Conservation (phyloP, 30 jellyfish, hydroid and myxozoan genomes). For the Aurelia aurita complex sp. Pacific region DNA sequence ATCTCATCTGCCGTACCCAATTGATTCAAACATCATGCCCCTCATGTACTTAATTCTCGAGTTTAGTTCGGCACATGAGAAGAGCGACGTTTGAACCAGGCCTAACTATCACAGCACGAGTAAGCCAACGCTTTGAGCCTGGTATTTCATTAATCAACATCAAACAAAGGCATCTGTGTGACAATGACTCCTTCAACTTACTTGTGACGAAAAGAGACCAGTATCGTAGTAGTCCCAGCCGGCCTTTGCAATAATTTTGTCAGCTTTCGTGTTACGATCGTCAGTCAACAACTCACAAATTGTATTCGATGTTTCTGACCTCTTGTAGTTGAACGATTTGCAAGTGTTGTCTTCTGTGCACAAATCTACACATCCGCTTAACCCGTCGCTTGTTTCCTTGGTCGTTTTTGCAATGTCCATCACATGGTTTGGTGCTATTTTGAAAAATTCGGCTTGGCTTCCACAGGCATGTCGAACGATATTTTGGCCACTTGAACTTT, state of each 20-base stretch:
- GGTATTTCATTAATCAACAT: too few species aligned
- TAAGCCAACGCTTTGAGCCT: too few species aligned
- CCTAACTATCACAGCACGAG: too few species aligned
- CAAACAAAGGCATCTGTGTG: too few species aligned
- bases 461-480: constrained; percentile 39
- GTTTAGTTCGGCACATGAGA: too few species aligned
- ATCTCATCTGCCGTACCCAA: too few species aligned
- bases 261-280: constrained; percentile 32
- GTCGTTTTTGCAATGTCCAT: constrained; percentile 12
- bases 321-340: constrained; percentile 47
- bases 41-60: too few species aligned
- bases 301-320: background rate
- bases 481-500: constrained; percentile 6
- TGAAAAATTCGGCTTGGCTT: constrained; percentile 35
- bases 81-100: too few species aligned
- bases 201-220: constrained; percentile 36
- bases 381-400: constrained; percentile 4
- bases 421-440: constrained; percentile 40
- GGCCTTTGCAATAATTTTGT: constrained; percentile 22
- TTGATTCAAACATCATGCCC: too few species aligned
- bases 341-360: constrained; percentile 26
- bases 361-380: constrained; percentile 27
- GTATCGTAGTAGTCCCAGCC: constrained; percentile 65
- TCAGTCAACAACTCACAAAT: constrained; percentile 35
- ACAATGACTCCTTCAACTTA: background rate